Base-by-base conservation (phyloP, 2,888 invertebrate species). In the Tetranychus piercei region DNA sequence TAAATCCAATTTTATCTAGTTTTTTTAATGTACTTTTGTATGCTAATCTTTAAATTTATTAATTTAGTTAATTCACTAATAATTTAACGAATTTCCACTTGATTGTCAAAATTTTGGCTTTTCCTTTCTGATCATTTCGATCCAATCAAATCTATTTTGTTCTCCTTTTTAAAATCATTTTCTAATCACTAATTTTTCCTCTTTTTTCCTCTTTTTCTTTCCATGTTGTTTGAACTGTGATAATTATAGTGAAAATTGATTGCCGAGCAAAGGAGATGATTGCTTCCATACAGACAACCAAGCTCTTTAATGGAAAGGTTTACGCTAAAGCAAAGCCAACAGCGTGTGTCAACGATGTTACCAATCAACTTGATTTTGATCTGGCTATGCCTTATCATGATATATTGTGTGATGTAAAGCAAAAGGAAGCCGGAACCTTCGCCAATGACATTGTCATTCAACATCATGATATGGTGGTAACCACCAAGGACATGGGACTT, bases 391-490 rank as follows among this genome's bases (percentile, higher is more conserved):
- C 89, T 74, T 94, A 92, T 84, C 91, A 90, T 82, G 91, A 93
- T 82, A 7, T 74, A 18, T 44, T 74, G 66, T 77, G 77, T 69
- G 76, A 65, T 72, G 74, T 76, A 8, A 71, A 64, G 34, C 75
- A 76, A 65, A 44, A 65, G 45, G 90, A 91, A 76, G 87, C 90
- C 77, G 92, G 92, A 78, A 87, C 89, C 81, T 91, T 90, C 82
- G 86, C 92, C 81, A 94, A 92, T 83, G 94, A 94, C 83, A 92
- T 94, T 75, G 92, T 94, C 81, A 82, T 84, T 74, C 94, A 94
- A 82, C 94, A 94, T 84, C 94, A 94, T 84, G 93, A 94, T 82
- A 92, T 92, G 81, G 94, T 94, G 80, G 92, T 94, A 78, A 94
- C 94, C 78, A 92, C 92, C 78, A 91, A 92, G 73, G 94, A 94